Evolutionary conservation across 2,113 vertebrate genomes (phyloP).

Genomic region (Ceratotherium simum): DNA sequence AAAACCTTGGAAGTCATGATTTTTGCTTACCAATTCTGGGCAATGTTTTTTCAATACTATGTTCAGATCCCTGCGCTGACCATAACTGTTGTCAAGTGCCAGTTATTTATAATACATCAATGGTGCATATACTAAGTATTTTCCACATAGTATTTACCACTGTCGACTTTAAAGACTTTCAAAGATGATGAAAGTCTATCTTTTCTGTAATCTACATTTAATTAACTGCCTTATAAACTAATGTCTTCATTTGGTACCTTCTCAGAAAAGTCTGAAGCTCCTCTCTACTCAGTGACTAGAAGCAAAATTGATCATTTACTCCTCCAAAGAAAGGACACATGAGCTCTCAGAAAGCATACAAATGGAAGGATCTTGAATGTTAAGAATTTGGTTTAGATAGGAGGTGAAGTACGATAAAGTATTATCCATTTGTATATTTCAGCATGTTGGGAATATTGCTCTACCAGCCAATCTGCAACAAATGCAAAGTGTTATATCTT

Average conservation of each 20-base stretch:
- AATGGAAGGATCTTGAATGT: neutral
- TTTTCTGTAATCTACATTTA: neutral
- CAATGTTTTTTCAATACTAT: neutral
- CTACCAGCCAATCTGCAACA: neutral
- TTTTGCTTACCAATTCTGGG: neutral
- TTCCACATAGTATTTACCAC: neutral
- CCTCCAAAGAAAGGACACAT: neutral
- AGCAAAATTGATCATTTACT: neutral
- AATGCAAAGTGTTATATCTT: neutral
- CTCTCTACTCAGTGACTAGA: neutral
- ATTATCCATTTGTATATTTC: neutral
- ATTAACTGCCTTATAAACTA: neutral
- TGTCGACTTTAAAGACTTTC: neutral
- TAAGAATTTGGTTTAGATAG: neutral
- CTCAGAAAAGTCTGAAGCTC: neutral
- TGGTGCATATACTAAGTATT: neutral
- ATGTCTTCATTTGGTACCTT: neutral
- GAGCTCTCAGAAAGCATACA: neutral
- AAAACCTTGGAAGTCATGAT: neutral
- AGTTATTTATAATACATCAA: neutral
- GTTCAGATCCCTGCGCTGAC: neutral
- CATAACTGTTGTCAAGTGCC: neutral
- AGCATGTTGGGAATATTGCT: neutral
- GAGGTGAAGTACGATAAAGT: neutral
- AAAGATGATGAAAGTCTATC: neutral